A percentile compares a stretch with the other conserved stretches of the same genome.
Conservation (phyloP, 2,888 invertebrate genomes). For the Horisme vitalbata region DNA sequence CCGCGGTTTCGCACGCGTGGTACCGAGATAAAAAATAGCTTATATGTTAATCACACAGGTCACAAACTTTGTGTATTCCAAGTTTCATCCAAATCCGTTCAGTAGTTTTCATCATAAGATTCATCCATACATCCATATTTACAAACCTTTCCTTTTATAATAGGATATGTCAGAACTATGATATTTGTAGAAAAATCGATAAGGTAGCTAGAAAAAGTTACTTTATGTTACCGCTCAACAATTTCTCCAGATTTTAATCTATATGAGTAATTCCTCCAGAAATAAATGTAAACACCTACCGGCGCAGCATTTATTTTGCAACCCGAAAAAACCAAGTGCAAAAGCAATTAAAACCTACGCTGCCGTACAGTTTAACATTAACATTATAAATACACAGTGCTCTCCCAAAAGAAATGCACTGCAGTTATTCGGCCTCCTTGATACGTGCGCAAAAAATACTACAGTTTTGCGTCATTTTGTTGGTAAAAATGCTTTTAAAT, state of each 20-base stretch:
- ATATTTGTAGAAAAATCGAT: too few species aligned
- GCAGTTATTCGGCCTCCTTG: constrained; percentile 26
- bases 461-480: constrained; percentile 16
- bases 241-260: constrained; percentile 24
- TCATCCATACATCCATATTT: too few species aligned
- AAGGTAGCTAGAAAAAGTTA: not conserved
- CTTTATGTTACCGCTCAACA: constrained; percentile 37
- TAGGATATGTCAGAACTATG: too few species aligned
- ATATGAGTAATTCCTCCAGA: constrained; percentile 17
- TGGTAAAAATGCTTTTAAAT: not conserved
- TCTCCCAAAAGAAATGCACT: constrained; percentile 22
- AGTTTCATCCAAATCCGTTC: too few species aligned
- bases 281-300: constrained; percentile 25
- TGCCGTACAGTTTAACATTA: constrained; percentile 25
- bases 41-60: too few species aligned
- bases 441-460: constrained; percentile 19
- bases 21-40: too few species aligned
- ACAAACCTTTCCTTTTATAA: too few species aligned
- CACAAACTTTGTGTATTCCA: too few species aligned
- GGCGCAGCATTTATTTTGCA: constrained; percentile 25
- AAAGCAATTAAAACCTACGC: constrained; percentile 27
- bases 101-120: too few species aligned
- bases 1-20: too few species aligned
- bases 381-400: constrained; percentile 26
- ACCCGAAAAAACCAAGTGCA: constrained; percentile 25